Base-by-base conservation (phyloP, 2,113 vertebrate species). In the Pseudorasbora parva region DNA sequence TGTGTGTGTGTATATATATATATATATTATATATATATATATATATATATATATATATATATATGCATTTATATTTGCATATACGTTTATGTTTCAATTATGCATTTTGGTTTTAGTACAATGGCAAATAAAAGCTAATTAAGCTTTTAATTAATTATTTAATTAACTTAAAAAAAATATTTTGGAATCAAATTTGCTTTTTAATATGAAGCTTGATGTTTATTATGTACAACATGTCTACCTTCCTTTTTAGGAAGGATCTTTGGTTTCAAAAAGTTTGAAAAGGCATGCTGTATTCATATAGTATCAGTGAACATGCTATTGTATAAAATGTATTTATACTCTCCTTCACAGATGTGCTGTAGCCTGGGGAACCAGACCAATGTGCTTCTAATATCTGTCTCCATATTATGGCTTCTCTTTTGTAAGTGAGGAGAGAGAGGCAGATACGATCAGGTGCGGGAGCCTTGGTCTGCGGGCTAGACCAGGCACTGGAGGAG, bases 371-470 rank as follows among this genome's bases (percentile, higher is more conserved):
- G 85, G 76, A 71, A 30, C 6, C 54, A 54, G 33, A 80, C 83
- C 83, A 33, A 7, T 83, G 77, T 57, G 81, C 78, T 85, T 47
- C 71, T 83, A 85, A 88, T 88, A 87, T 87, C 87, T 78, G 33
- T 83, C 75, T 76, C 69, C 83, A 85, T 80, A 88, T 88, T 88
- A 88, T 87, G 68, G 78, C 57, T 81, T 59, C 43, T 80, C 85
- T 85, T 86, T 88, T 87, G 83, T 86, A 81, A 75, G 25, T 68
- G 27, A 71, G 62, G 64, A 87, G 78, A 80, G 66, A 30, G 83
- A 81, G 83, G 33, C 23, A 66, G 83, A 76, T 85, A 81, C 69
- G 85, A 88, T 88, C 85, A 87, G 87, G 85, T 85, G 75, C 85
- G 81, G 60, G 76, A 86, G 68, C 83, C 72, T 9, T 30, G 23